Conservation (phyloP, 2,797 vertebrate species). For the Amphiprion clarkii region DNA sequence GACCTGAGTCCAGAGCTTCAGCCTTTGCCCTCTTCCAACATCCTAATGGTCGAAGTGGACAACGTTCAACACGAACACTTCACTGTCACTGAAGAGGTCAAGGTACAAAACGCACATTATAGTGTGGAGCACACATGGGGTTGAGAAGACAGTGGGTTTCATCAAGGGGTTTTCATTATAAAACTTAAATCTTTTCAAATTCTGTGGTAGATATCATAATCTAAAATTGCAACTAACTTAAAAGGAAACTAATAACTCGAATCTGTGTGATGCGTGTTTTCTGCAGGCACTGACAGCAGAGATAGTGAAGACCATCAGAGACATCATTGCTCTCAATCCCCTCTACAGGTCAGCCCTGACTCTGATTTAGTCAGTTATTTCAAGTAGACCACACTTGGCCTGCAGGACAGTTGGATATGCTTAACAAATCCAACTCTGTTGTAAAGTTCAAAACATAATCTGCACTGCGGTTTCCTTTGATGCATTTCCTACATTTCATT, state of each 20-base stretch:
- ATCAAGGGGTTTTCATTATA: too few species aligned
- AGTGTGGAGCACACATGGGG: too few species aligned
- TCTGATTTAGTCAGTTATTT: too few species aligned
- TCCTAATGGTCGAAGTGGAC: slow-evolving; percentile 98
- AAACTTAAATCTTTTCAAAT: too few species aligned
- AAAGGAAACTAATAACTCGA: too few species aligned
- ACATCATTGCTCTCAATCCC: slow-evolving; percentile 97
- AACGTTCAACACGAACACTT: slow-evolving; percentile 96
- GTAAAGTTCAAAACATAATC: too few species aligned
- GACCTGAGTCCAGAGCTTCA: slow-evolving; percentile 81
- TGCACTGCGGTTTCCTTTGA: too few species aligned
- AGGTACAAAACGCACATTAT: slow-evolving; percentile 69
- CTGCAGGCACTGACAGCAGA: slow-evolving; percentile 93
- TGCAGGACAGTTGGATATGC: too few species aligned
- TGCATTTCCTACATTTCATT: too few species aligned
- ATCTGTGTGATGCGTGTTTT: slow-evolving; percentile 8
- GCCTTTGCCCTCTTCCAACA: slow-evolving; percentile 78
- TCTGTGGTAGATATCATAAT: not conserved
- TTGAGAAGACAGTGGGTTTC: rapidly evolving
- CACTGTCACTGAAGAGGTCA: slow-evolving; percentile 96
- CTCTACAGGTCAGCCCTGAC: slow-evolving; percentile 89
- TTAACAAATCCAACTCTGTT: too few species aligned
- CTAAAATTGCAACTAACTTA: too few species aligned
- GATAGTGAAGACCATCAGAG: slow-evolving; percentile 98
- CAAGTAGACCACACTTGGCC: not conserved